Percentiles rank a stretch among this genome's conserved stretches.
Evolutionary conservation across 2,888 invertebrate species (phyloP).

Genomic region (Salticus scenicus): DNA sequence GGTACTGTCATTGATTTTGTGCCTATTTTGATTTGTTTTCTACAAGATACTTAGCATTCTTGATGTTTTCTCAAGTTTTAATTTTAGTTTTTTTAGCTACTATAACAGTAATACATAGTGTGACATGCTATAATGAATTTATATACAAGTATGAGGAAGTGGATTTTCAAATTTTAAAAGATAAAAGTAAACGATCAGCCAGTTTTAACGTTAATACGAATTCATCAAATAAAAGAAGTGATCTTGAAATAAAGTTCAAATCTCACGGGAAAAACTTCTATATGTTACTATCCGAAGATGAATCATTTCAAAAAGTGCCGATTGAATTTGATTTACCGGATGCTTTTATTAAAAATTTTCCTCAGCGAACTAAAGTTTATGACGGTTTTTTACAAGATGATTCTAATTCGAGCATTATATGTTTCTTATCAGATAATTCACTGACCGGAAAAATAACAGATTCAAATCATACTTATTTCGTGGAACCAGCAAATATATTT

Average conservation of each 20-base stretch:
- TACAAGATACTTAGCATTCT: no score
- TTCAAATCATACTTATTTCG: background rate
- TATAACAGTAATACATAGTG: no score
- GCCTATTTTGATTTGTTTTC: no score
- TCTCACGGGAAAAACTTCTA: conserved; percentile 5
- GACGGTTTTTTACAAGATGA: conserved; percentile 14
- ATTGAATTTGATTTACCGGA: background rate
- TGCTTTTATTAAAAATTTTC: background rate
- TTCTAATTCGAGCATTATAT: conserved; percentile 16
- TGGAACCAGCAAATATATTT: conserved; percentile 10
- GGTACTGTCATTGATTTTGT: no score
- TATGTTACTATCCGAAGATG: conserved; percentile 38
- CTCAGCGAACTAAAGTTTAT: background rate
- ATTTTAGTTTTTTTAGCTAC: no score
- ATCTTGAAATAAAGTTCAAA: conserved; percentile 28
- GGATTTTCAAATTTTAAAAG: no score
- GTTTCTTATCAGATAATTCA: conserved; percentile 9
- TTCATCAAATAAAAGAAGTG: background rate
- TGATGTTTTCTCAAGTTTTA: no score
- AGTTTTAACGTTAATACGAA: background rate
- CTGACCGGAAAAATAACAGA: conserved; percentile 28
- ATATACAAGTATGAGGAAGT: no score
- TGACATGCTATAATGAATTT: no score
- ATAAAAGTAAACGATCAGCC: no score
- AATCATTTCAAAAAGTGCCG: background rate